Conservation (phyloP, 2,113 vertebrate species). For the Cervus canadensis region DNA sequence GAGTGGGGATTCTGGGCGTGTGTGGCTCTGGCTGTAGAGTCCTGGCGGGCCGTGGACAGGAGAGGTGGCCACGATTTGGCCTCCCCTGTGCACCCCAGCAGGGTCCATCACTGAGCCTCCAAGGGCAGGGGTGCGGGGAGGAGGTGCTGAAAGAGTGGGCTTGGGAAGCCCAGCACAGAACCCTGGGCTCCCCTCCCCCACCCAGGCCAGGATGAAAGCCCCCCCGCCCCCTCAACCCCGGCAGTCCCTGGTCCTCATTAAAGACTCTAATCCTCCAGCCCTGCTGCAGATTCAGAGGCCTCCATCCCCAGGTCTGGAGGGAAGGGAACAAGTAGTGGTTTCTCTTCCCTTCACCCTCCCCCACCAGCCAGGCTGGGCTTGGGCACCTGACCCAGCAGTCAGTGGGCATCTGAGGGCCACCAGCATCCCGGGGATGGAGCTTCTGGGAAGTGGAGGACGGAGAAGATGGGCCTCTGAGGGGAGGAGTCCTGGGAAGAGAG, state of each 20-base stretch:
- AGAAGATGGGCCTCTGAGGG: background rate
- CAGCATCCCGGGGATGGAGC: background rate
- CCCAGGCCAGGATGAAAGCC: background rate
- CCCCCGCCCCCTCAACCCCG: background rate
- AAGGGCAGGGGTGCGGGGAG: background rate
- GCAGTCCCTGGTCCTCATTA: slow-evolving; percentile 23
- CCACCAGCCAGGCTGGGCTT: background rate
- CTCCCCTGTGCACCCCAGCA: background rate
- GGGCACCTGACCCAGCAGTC: background rate
- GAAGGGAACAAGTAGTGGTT: background rate
- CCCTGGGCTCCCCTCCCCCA: background rate
- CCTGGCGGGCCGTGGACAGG: background rate
- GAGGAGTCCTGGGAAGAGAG: slow-evolving; percentile 49
- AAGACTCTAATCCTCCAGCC: slow-evolving; percentile 38
- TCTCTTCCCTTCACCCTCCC: background rate
- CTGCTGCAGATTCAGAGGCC: background rate
- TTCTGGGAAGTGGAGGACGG: slow-evolving; percentile 49
- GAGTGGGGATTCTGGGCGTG: background rate
- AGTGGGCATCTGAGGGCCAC: background rate
- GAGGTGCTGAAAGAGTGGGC: background rate
- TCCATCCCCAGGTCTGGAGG: background rate
- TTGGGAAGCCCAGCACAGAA: background rate
- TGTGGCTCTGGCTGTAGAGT: background rate
- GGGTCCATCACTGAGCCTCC: background rate
- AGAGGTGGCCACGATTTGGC: background rate